These are phyloP conservation scores for Gallinago media DNA, from an alignment of 2,113 vertebrate species.

Conservation along the genomic window DNA sequence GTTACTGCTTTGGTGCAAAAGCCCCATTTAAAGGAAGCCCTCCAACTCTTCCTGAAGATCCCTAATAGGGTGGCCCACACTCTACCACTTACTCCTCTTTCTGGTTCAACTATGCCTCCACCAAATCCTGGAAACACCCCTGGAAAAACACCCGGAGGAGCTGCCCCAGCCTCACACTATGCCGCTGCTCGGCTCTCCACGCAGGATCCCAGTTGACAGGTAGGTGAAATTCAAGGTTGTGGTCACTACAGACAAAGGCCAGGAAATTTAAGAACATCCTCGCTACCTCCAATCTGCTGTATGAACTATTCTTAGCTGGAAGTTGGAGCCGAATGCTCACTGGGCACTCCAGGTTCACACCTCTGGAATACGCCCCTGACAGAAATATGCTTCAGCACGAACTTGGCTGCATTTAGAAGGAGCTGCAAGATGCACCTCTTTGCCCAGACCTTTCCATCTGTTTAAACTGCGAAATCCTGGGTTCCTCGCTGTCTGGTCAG, in stretches of 20 bases:
- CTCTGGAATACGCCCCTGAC: constrained; percentile 68
- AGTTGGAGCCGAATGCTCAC: constrained; percentile 30
- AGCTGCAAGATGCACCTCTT: constrained; percentile 61
- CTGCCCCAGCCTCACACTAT: not conserved
- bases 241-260: constrained; percentile 37
- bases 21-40: not conserved
- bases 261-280: constrained; percentile 28
- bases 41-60: not conserved
- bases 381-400: constrained; percentile 67
- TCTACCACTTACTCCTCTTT: not conserved
- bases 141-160: not conserved
- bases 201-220: not conserved
- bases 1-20: not conserved
- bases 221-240: constrained; percentile 58
- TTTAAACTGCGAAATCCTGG: constrained; percentile 71
- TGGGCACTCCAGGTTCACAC: constrained; percentile 63
- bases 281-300: not conserved
- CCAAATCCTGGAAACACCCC: not conserved
- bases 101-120: not conserved
- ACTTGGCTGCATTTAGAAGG: constrained; percentile 62
- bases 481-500: constrained; percentile 66
- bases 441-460: constrained; percentile 72
- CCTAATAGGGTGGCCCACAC: not conserved
- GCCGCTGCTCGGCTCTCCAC: not conserved
- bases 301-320: constrained; percentile 47